These are phyloP conservation scores for Formica selysi DNA, from an alignment of 1,140 invertebrate species.

Conservation along the genomic window DNA sequence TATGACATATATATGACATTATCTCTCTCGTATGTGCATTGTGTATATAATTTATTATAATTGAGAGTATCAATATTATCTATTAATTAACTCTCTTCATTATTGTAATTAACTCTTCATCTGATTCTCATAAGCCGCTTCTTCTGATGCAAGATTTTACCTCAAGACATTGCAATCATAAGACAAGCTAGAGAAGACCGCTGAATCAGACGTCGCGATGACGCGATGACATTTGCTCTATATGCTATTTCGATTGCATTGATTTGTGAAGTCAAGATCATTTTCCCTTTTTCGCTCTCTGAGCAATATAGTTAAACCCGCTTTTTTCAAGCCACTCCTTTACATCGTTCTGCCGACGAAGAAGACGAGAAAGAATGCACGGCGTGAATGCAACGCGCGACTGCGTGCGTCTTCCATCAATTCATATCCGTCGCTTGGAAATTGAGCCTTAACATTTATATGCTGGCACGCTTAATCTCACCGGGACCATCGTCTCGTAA, in stretches of 20 bases:
- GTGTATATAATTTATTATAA: neutral
- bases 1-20: neutral
- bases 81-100: constrained; percentile 24
- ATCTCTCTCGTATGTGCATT: neutral
- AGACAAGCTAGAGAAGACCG: neutral
- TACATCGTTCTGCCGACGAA: neutral
- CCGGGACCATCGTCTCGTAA: constrained; percentile 34
- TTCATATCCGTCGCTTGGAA: constrained; percentile 53
- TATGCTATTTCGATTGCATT: constrained; percentile 6
- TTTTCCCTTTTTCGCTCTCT: neutral
- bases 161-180: constrained; percentile 7
- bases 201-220: neutral
- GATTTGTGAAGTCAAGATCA: constrained; percentile 12
- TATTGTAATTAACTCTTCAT: constrained; percentile 27
- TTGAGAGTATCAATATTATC: neutral
- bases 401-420: constrained; percentile 27
- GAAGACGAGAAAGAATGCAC: constrained; percentile 21
- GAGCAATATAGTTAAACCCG: constrained; percentile 25
- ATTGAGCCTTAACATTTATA: constrained; percentile 56
- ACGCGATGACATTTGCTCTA: neutral
- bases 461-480: constrained; percentile 53
- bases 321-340: constrained; percentile 18
- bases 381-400: constrained; percentile 33
- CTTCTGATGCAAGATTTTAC: constrained; percentile 11
- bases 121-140: constrained; percentile 25